These are phyloP conservation scores for Cheilosia grossa DNA, from an alignment of 2,888 invertebrate genomes.

Conservation along the genomic window DNA sequence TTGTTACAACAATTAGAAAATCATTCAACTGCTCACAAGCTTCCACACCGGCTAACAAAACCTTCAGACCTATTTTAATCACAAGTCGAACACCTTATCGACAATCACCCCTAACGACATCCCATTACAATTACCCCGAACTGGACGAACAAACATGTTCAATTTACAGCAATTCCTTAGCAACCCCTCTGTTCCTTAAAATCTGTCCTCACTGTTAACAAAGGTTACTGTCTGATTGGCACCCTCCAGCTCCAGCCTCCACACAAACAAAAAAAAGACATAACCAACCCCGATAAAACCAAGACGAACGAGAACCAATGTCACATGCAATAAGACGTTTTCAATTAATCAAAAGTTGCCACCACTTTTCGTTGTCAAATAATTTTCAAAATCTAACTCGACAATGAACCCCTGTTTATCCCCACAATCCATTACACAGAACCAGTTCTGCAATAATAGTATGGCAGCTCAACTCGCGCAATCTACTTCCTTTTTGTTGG, in stretches of 20 bases:
- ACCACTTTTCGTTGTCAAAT: slow-evolving; percentile 58
- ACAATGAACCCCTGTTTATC: slow-evolving; percentile 43
- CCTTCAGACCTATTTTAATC: neutral
- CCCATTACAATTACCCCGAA: neutral
- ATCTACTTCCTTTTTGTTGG: slow-evolving; percentile 14
- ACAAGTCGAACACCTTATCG: neutral
- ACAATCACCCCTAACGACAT: neutral
- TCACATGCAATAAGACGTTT: slow-evolving; percentile 67
- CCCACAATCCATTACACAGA: slow-evolving; percentile 1
- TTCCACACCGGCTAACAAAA: no score
- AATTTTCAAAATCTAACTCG: slow-evolving; percentile 60
- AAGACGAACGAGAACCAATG: slow-evolving; percentile 41
- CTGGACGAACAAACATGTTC: slow-evolving; percentile 9
- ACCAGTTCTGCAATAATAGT: neutral
- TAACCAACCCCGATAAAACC: slow-evolving; percentile 1
- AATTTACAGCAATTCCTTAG: slow-evolving; percentile 32
- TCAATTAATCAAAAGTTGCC: slow-evolving; percentile 70
- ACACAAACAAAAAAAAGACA: neutral
- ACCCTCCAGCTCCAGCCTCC: neutral
- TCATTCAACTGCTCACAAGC: no score
- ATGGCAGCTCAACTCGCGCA: slow-evolving; percentile 31
- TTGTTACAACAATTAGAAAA: no score
- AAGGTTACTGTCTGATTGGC: slow-evolving; percentile 33
- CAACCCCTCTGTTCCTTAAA: neutral
- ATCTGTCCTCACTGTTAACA: slow-evolving; percentile 33